Percentiles rank a stretch among this genome's conserved stretches.
Evolutionary conservation across 2,113 vertebrate species (phyloP).

Genomic region (Balaeniceps rex): DNA sequence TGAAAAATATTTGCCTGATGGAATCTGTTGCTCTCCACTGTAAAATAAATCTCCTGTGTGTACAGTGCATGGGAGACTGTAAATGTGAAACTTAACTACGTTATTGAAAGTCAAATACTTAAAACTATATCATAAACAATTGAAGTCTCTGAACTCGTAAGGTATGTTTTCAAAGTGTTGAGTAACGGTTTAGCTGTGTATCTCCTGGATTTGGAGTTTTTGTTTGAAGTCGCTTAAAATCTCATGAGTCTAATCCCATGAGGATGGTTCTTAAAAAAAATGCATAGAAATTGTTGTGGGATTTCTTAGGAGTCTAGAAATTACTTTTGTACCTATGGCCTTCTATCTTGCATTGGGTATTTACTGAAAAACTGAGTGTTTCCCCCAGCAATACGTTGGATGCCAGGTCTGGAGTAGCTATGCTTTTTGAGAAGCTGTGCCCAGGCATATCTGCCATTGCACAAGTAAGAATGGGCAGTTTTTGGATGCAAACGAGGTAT

Average conservation of each 20-base stretch:
- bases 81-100: not conserved
- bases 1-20: slow-evolving; percentile 6
- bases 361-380: not conserved
- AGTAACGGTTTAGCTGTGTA: not conserved
- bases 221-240: not conserved
- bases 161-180: not conserved
- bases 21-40: slow-evolving; percentile 18
- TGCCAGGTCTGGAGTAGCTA: not conserved
- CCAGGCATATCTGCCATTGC: not conserved
- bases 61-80: not conserved
- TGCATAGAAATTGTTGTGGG: not conserved
- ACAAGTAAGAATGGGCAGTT: not conserved
- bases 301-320: not conserved
- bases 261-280: not conserved
- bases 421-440: not conserved
- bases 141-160: not conserved
- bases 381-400: not conserved
- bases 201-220: not conserved
- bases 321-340: not conserved
- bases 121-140: not conserved
- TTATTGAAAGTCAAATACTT: not conserved
- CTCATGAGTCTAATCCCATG: not conserved
- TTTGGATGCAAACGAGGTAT: not conserved
- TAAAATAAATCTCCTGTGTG: not conserved
- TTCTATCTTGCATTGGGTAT: not conserved